These are phyloP conservation scores for Cydia fagiglandana DNA, from an alignment of 1,140 invertebrate genomes.

Conservation along the genomic window DNA sequence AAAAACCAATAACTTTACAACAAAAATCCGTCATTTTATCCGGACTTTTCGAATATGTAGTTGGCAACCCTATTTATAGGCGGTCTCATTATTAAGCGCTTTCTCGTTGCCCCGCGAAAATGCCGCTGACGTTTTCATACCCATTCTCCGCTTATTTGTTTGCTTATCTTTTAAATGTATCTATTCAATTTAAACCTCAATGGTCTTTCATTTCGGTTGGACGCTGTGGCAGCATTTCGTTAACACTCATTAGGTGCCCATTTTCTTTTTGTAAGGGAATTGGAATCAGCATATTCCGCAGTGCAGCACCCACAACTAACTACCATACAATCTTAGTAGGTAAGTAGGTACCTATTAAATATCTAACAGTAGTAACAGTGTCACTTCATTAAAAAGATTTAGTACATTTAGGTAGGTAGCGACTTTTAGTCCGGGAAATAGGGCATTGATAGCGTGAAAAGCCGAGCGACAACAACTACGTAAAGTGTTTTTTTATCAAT, in stretches of 20 bases:
- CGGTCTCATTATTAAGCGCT: conserved; percentile 26
- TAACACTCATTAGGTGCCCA: conserved; percentile 21
- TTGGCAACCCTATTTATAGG: conserved; percentile 10
- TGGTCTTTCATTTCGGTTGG: conserved; percentile 13
- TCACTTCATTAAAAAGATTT: too few species aligned
- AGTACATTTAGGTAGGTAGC: too few species aligned
- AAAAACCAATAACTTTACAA: too few species aligned
- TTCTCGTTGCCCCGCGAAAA: conserved; percentile 24
- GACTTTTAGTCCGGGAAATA: too few species aligned
- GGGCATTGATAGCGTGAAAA: too few species aligned
- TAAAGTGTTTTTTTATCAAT: too few species aligned
- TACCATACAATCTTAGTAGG: neutral
- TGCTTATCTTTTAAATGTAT: conserved; percentile 32
- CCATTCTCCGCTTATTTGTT: conserved; percentile 26
- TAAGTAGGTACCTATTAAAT: too few species aligned
- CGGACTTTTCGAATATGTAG: neutral
- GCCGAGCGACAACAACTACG: too few species aligned
- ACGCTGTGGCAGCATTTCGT: conserved; percentile 7
- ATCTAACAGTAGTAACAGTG: too few species aligned
- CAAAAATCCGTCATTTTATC: too few species aligned
- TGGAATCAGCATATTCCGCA: neutral
- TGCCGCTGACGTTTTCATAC: conserved; percentile 24
- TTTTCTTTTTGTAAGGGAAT: conserved; percentile 7
- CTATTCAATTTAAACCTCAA: conserved; percentile 20
- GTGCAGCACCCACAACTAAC: neutral